phyloP scores from a whole-genome alignment of 2,113 vertebrate species.

The Anhinga anhinga region DNA sequence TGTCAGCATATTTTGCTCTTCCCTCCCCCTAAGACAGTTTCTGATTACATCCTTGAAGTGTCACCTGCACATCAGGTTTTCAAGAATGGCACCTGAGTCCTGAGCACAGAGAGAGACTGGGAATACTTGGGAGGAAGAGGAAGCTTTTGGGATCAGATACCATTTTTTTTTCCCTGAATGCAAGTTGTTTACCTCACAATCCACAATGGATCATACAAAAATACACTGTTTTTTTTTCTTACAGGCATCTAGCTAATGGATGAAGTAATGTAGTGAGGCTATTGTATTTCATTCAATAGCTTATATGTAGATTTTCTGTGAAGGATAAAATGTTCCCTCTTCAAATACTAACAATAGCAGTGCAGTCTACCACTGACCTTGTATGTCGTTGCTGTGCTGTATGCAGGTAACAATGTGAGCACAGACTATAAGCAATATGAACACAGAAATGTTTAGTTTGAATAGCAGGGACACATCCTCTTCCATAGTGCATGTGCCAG shows the following conservation, averaged over 20 bases:
- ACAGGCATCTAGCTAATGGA: constrained; percentile 52
- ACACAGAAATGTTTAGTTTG: not conserved
- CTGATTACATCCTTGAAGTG: constrained; percentile 16
- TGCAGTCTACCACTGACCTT: constrained; percentile 35
- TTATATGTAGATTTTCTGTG: constrained; percentile 59
- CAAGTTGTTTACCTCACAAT: constrained; percentile 15
- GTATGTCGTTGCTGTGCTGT: not conserved
- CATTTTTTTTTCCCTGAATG: not conserved
- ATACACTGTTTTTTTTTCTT: constrained; percentile 9
- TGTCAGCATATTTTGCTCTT: not conserved
- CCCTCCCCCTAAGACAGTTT: not conserved
- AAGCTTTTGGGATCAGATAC: not conserved
- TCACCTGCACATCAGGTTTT: not conserved
- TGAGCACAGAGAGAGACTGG: not conserved
- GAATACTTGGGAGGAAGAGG: not conserved
- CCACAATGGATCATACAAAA: constrained; percentile 15
- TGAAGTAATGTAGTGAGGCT: constrained; percentile 31
- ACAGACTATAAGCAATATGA: not conserved
- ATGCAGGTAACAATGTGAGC: not conserved
- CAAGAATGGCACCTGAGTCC: not conserved
- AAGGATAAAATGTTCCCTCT: constrained; percentile 66
- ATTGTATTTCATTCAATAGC: constrained; percentile 57
- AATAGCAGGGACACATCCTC: not conserved
- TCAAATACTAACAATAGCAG: constrained; percentile 12
- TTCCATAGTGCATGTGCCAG: not conserved